phyloP scores from a whole-genome alignment of 2,113 vertebrate species.

The Corynorhinus townsendii region DNA sequence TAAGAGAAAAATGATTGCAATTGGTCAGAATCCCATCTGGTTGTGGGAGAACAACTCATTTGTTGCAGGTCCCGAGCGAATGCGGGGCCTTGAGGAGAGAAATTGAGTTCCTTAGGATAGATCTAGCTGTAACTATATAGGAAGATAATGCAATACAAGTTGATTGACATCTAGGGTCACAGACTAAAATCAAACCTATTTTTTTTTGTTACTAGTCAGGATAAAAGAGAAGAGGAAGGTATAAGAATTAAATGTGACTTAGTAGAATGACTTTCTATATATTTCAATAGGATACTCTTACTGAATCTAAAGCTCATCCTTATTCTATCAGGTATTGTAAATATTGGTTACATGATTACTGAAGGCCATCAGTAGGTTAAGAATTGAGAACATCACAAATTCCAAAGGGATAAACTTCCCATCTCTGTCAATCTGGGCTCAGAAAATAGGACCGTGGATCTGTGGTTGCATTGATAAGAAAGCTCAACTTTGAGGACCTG shows the following conservation, averaged over 20 bases:
- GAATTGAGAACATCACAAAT: neutral
- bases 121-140: neutral
- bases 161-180: neutral
- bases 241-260: neutral
- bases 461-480: neutral
- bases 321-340: neutral
- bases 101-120: neutral
- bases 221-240: neutral
- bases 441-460: neutral
- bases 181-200: neutral
- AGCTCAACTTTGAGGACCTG: neutral
- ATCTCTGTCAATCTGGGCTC: neutral
- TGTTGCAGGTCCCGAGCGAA: neutral
- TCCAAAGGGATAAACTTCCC: neutral
- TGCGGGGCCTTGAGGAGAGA: neutral
- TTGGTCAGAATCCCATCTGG: neutral
- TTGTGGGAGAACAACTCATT: neutral
- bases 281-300: neutral
- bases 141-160: neutral
- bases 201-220: neutral
- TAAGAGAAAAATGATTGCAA: neutral
- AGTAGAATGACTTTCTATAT: neutral
- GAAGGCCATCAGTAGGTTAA: neutral
- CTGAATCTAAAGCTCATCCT: neutral
- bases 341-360: neutral